These are phyloP conservation scores for Adoxophyes honmai DNA, from an alignment of 1,140 invertebrate species.

Conservation along the genomic window DNA sequence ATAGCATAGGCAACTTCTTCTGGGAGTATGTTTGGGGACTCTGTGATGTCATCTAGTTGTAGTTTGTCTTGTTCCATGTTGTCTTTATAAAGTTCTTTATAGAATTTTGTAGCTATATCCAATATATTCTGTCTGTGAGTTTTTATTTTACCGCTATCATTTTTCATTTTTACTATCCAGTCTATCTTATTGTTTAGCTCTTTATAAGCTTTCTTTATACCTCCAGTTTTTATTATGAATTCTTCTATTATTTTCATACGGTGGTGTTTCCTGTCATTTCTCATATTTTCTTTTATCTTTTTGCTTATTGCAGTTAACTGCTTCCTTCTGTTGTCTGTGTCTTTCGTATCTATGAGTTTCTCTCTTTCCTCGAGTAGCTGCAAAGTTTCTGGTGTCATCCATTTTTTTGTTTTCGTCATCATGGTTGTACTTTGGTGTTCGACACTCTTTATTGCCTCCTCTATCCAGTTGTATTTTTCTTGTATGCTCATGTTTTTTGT, in stretches of 20 bases:
- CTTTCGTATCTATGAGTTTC: constrained; percentile 10
- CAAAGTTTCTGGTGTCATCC: constrained; percentile 18
- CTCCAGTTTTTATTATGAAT: constrained; percentile 20
- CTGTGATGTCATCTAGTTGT: neutral
- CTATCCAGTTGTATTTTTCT: too few relatives aligned
- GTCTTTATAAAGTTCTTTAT: neutral
- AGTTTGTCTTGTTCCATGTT: too few relatives aligned
- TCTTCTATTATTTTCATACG: constrained; percentile 21
- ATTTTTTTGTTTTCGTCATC: neutral
- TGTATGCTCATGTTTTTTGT: too few relatives aligned
- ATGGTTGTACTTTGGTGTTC: too few relatives aligned
- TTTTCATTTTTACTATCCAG: constrained; percentile 25
- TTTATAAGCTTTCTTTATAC: constrained; percentile 22
- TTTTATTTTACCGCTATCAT: neutral
- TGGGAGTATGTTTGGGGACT: too few relatives aligned
- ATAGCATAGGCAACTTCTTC: too few relatives aligned
- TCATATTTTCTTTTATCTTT: constrained; percentile 25
- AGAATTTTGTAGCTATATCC: neutral
- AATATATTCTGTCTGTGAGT: neutral
- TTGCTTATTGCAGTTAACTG: constrained; percentile 22
- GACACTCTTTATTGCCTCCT: too few relatives aligned
- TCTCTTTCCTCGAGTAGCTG: constrained; percentile 25
- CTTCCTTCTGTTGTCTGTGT: constrained; percentile 16
- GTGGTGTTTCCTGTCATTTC: constrained; percentile 23
- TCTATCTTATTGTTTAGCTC: constrained; percentile 22